Evolutionary conservation across 2,888 invertebrate genomes (phyloP), one percentile per base, ranked within the genome.

Genomic region (Drosophila melanosoma): DNA sequence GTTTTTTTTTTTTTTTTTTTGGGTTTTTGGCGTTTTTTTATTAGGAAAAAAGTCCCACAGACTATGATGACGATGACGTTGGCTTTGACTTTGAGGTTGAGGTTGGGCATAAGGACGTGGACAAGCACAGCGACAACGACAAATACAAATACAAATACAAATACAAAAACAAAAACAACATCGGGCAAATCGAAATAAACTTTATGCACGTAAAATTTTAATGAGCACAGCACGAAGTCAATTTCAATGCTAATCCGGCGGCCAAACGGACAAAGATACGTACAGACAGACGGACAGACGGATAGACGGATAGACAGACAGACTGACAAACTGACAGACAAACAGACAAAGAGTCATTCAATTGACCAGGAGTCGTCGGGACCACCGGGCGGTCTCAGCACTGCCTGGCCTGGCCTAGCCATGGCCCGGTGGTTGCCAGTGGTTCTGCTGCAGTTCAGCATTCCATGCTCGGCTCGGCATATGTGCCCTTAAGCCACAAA

Each of bases 171-270:
- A 77, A 59, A 63, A 61, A 79, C 81, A 82, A 70, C 68, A 76
- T 33, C 56, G 73, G 58, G 65, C 74, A 89, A 89, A 89, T 85
- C 86, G 90, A 87, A 88, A 88, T 86, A 79, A 83, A 90, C 82
- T 90, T 87, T 87, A 86, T 86, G 86, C 87, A 87, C 90, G 87
- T 87, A 90, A 90, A 87, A 90, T 90, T 87, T 90, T 87, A 87
- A 87, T 87, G 87, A 87, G 87, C 90, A 76, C 90, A 86, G 87
- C 87, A 87, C 87, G 87, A 87, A 87, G 89, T 88, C 87, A 87
- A 87, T 87, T 87, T 87, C 87, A 87, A 90, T 87, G 87, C 87
- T 90, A 87, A 87, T 90, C 90, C 87, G 87, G 79, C 82, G 86
- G 79, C 83, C 80, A 89, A 59, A 70, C 26, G 66, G 58, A 79